These are phyloP conservation scores for Halocaridina rubra DNA, from an alignment of 2,888 invertebrate genomes.

Conservation along the genomic window DNA sequence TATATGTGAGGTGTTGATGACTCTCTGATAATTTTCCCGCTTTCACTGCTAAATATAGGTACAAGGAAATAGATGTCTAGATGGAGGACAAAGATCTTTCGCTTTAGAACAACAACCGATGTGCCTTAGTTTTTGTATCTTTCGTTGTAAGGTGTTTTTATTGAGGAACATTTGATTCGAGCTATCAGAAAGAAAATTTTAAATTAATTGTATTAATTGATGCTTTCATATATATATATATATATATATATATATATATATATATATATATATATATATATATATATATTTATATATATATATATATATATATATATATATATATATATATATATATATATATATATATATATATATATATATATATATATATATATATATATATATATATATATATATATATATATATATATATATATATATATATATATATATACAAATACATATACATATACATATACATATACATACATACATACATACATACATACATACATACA, in stretches of 20 bases:
- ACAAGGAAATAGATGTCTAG: background rate
- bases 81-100: background rate
- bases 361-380: background rate
- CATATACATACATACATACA: background rate
- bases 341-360: background rate
- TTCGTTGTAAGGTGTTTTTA: too few relatives aligned
- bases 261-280: background rate
- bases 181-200: background rate
- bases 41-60: too few relatives aligned
- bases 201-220: background rate
- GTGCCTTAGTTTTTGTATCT: too few relatives aligned
- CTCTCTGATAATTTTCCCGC: too few relatives aligned
- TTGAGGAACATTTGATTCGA: too few relatives aligned
- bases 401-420: background rate
- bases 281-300: background rate
- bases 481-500: background rate
- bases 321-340: background rate
- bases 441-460: background rate
- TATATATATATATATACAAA: background rate
- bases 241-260: constrained; percentile 3
- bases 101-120: too few relatives aligned
- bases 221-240: background rate
- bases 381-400: background rate
- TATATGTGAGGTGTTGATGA: background rate
- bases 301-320: background rate